Percentiles rank a stretch among this genome's conserved stretches.
Evolutionary conservation across 2,113 vertebrate genomes (phyloP).

Genomic region (Grallaria varia): DNA sequence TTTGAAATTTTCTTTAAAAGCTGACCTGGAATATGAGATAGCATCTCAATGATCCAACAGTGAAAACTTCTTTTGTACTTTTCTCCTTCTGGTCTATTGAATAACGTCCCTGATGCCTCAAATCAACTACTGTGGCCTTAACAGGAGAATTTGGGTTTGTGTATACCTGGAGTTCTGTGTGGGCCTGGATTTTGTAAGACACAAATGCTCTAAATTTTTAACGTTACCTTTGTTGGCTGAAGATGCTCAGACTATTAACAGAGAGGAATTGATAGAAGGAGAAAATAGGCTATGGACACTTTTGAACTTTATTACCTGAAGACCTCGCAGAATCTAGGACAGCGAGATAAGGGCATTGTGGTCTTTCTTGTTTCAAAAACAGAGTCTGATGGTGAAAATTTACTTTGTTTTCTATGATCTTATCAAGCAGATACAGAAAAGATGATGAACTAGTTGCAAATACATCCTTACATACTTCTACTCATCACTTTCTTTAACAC

Average conservation of each 20-base stretch:
- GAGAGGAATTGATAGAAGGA: background rate
- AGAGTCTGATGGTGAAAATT: background rate
- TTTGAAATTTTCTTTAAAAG: background rate
- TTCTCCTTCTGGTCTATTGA: background rate
- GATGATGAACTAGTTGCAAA: background rate
- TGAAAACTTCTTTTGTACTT: background rate
- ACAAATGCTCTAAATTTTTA: background rate
- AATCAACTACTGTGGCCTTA: background rate
- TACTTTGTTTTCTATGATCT: background rate
- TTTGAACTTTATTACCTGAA: background rate
- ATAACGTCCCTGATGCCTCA: background rate
- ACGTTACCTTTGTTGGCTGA: background rate
- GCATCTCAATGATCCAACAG: background rate
- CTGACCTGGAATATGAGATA: background rate
- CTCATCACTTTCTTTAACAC: background rate
- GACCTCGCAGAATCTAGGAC: background rate
- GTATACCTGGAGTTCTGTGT: background rate
- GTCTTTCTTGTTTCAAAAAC: background rate
- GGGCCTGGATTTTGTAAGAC: background rate
- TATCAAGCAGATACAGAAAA: background rate
- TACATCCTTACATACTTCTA: background rate
- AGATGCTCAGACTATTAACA: background rate
- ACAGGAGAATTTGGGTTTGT: background rate
- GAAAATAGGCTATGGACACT: background rate
- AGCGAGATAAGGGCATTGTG: background rate